phyloP scores from a whole-genome alignment of 37 sponge, comb jelly and placozoan genomes.

The Cladorhizidae sp. region DNA sequence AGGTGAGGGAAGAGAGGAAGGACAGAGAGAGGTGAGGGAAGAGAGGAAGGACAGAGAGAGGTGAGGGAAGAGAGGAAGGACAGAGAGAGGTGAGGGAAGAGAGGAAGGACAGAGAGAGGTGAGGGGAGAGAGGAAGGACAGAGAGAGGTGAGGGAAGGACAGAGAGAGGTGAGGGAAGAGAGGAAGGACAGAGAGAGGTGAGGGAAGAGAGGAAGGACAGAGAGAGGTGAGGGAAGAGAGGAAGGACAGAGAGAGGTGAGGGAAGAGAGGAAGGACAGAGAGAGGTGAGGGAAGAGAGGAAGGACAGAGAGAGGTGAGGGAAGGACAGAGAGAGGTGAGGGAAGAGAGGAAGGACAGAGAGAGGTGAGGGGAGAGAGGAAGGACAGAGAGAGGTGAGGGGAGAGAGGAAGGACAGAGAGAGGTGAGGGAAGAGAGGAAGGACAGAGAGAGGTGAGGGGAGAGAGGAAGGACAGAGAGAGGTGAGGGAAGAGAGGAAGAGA shows the following conservation, averaged over 20 bases:
- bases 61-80: not conserved
- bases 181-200: conserved; percentile 6
- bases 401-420: not conserved
- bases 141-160: not conserved
- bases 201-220: conserved; percentile 7
- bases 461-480: not conserved
- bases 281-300: too few relatives aligned
- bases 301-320: not conserved
- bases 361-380: not conserved
- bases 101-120: not conserved
- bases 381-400: not conserved
- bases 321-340: not conserved
- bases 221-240: not conserved
- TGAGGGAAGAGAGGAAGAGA: not conserved
- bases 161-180: conserved; percentile 15
- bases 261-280: too few relatives aligned
- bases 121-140: not conserved
- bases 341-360: not conserved
- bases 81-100: not conserved
- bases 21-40: not conserved
- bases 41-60: conserved; percentile 6
- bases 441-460: not conserved
- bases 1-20: not conserved
- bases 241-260: too few relatives aligned
- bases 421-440: not conserved